A percentile compares a stretch with the other conserved stretches of the same genome.
Evolutionary conservation across 2,113 vertebrate genomes (phyloP).

Genomic region (Paracanthobrama guichenoti): DNA sequence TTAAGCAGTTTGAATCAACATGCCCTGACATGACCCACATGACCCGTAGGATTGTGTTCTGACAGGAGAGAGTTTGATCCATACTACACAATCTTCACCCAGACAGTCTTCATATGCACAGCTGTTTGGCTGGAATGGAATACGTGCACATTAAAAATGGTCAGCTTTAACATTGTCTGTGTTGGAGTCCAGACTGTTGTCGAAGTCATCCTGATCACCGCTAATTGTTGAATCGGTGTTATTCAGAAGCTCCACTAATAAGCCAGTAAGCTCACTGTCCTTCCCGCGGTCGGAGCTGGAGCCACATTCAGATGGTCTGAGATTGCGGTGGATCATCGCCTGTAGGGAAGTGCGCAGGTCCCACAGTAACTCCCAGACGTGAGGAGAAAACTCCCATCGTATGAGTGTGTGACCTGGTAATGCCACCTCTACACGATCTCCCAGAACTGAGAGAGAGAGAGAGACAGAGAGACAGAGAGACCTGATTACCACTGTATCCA

Average conservation of each 20-base stretch:
- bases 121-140: background rate
- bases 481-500: background rate
- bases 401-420: conserved; percentile 82
- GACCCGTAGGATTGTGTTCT: no score
- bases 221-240: conserved; percentile 51
- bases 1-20: background rate
- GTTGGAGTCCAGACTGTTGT: background rate
- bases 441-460: no score
- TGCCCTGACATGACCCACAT: background rate
- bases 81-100: background rate
- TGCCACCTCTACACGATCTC: conserved; percentile 81
- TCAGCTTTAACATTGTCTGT: background rate
- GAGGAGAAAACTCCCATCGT: conserved; percentile 79
- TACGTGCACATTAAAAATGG: background rate
- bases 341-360: conserved; percentile 87
- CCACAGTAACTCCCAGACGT: conserved; percentile 84
- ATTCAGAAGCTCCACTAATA: conserved; percentile 88
- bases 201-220: conserved; percentile 28
- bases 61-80: background rate
- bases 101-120: background rate
- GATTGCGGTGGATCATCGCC: conserved; percentile 87
- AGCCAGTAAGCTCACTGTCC: conserved; percentile 83
- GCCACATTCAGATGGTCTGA: conserved; percentile 69
- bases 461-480: no score
- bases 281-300: conserved; percentile 59